Conservation (phyloP, 1,140 invertebrate genomes). For the Tetramorium simillimum region DNA sequence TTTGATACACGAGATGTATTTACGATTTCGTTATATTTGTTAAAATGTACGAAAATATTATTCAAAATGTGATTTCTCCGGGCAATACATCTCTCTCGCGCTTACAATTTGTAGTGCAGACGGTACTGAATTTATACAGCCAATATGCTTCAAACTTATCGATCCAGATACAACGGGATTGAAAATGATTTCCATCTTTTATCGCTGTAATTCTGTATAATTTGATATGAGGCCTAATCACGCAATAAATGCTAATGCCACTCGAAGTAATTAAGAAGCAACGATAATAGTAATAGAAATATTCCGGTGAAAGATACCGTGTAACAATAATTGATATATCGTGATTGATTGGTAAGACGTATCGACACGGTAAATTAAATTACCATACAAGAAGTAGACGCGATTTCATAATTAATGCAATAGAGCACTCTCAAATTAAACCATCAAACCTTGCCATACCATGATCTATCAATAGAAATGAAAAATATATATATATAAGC, state of each 20-base stretch:
- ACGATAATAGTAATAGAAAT: constrained; percentile 58
- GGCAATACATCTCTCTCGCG: background rate
- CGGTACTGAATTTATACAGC: constrained; percentile 43
- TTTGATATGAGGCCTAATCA: constrained; percentile 36
- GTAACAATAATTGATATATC: constrained; percentile 11
- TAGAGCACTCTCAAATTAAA: background rate
- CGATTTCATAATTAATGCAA: constrained; percentile 5
- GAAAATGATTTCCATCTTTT: constrained; percentile 51
- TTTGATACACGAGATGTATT: background rate
- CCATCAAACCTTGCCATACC: background rate
- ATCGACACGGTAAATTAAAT: constrained; percentile 30
- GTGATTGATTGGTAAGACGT: constrained; percentile 29
- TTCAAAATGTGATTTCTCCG: background rate
- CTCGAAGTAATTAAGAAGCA: constrained; percentile 38
- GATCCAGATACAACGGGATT: constrained; percentile 23
- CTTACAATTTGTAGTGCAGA: constrained; percentile 3
- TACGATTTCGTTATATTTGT: background rate
- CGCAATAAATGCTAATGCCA: constrained; percentile 46
- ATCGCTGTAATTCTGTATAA: constrained; percentile 25
- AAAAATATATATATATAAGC: background rate
- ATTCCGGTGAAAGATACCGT: constrained; percentile 24
- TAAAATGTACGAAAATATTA: constrained; percentile 5
- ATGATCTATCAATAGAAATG: background rate
- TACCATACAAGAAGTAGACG: constrained; percentile 7
- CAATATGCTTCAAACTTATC: constrained; percentile 19